Evolutionary conservation across 2,113 vertebrate genomes (phyloP), one percentile per base, ranked within the genome.

Genomic region (Nyctibius bracteatus): DNA sequence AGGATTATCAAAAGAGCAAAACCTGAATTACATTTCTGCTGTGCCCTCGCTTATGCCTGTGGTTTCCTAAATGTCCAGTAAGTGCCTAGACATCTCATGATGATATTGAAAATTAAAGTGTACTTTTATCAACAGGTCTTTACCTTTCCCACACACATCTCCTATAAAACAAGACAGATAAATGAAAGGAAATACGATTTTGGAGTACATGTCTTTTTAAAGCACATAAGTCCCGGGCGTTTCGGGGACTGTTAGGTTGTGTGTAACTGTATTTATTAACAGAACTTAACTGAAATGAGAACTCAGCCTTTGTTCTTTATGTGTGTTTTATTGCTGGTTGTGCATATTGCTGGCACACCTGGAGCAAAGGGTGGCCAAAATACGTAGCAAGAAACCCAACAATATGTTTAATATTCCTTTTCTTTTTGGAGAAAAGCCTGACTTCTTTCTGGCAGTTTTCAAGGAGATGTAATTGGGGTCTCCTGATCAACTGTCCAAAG

Each of bases 41-140:
- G 28, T 1, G 2, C 9, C 33, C 46, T 86, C 5, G 1, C 37
- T 74, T 79, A 63, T 18, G 24, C 43, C 1, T 0, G 47, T 9
- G 10, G 20, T 62, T 86, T 75, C 43, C 35, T 58, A 30, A 59
- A 63, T 43, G 16, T 39, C 35, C 41, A 10, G 39, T 39, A 33
- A 39, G 7, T 28, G 49, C 28, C 39, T 35, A 46, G 46, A 33
- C 33, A 27, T 31, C 30, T 71, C 24, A 7, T 27, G 18, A 5
- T 54, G 33, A 55, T 51, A 81, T 0, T 57, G 41, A 73, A 88
- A 89, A 81, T 57, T 73, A 35, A 74, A 80, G 9, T 30, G 8
- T 49, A 35, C 7, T 80, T 80, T 74, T 68, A n/a, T 23, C 27
- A 61, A 21, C 49, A 27, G 37, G 44, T 81, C 28, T 80, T 80